Conservation (phyloP, 2,113 vertebrate species). For the Athene noctua region DNA sequence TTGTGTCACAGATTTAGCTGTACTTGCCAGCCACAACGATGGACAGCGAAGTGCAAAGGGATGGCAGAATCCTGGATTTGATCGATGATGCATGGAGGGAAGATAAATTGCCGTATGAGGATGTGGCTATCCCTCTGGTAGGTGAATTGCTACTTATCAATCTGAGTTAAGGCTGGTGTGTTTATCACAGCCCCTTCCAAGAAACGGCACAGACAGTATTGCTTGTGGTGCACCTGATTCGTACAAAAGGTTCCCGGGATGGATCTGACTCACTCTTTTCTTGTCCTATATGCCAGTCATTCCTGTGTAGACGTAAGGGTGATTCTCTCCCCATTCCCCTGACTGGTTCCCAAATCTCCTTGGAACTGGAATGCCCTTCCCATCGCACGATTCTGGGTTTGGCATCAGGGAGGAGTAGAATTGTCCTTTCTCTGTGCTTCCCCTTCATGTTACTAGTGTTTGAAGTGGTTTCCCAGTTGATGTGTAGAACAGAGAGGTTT, state of each 20-base stretch:
- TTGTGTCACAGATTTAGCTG: slow-evolving; percentile 21
- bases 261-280: neutral
- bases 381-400: neutral
- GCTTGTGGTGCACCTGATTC: neutral
- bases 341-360: neutral
- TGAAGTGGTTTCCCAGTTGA: neutral
- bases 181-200: neutral
- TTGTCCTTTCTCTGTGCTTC: neutral
- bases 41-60: slow-evolving; percentile 96
- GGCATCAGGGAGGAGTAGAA: neutral
- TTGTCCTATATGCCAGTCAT: neutral
- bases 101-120: slow-evolving; percentile 93
- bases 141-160: neutral
- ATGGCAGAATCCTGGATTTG: slow-evolving; percentile 93
- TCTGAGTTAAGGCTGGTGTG: neutral
- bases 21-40: slow-evolving; percentile 53
- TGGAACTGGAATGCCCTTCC: neutral
- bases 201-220: neutral
- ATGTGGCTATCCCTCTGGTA: slow-evolving; percentile 95
- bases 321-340: neutral
- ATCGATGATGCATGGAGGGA: slow-evolving; percentile 98
- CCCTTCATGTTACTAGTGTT: neutral
- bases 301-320: neutral
- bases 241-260: neutral
- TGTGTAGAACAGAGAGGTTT: neutral